Conservation (phyloP, 2,113 vertebrate genomes). For the Nestor notabilis region DNA sequence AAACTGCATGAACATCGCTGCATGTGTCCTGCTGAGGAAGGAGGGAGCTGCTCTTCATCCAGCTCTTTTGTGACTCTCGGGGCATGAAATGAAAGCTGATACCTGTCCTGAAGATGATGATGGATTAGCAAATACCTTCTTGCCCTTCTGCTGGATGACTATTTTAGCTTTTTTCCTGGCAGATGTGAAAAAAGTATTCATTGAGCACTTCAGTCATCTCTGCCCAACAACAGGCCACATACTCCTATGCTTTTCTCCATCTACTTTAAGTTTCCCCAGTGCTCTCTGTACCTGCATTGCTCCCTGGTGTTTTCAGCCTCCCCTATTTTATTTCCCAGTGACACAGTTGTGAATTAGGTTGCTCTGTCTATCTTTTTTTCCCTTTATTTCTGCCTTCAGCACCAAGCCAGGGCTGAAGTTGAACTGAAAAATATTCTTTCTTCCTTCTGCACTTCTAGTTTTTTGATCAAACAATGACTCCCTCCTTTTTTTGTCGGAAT, state of each 20-base stretch:
- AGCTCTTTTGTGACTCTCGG: neutral
- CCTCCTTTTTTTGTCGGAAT: neutral
- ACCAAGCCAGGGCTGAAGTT: neutral
- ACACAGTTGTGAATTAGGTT: neutral
- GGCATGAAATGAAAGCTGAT: neutral
- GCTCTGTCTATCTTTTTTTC: neutral
- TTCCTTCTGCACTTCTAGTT: neutral
- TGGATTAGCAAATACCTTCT: neutral
- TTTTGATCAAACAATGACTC: neutral
- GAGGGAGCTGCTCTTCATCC: neutral
- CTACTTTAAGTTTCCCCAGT: neutral
- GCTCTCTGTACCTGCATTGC: neutral
- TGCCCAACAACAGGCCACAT: rapidly evolving
- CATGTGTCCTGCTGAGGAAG: neutral
- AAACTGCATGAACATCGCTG: neutral
- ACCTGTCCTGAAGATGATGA: neutral
- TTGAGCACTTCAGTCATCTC: neutral
- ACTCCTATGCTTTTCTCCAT: neutral
- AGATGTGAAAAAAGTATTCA: neutral
- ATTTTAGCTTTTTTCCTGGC: neutral
- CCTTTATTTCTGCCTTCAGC: neutral
- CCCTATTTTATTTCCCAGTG: neutral
- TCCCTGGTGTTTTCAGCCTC: neutral
- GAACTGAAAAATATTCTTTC: neutral
- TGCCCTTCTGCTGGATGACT: neutral